Evolutionary conservation across 2,113 vertebrate genomes (phyloP), one percentile per base, ranked within the genome.

Genomic region (Danio rerio): DNA sequence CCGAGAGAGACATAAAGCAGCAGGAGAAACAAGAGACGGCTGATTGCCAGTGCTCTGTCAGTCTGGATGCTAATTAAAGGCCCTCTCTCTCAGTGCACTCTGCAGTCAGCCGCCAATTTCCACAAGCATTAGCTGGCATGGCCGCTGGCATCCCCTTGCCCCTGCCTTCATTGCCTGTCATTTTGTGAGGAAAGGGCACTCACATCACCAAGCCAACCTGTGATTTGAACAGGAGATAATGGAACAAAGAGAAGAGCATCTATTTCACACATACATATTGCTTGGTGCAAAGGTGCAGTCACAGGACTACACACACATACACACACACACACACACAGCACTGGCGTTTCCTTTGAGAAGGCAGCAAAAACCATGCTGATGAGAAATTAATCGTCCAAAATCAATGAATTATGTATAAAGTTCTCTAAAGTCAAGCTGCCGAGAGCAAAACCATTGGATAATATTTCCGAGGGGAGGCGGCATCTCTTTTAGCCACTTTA

Each of bases 221-320:
- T 85, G 88, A 89, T 91, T 90, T 91, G 88, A 87, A 90, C 83
- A 84, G 88, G 88, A 88, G 90, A 88, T 91, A 91, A 91, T 89
- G 87, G 83, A 89, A 86, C 63, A 66, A 82, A 49, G 53, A 81
- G 16, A 66, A 15, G 40, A 84, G 88, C 87, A 88, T 65, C 81
- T 89, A 56, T 72, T 86, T 86, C 75, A 81, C n/a, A 81, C 84
- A 85, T 83, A 80, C 50, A 18, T 9, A 61, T 81, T 15, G 70
- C 81, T 61, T 1, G 56, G 71, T 58, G 31, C 55, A 61, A 82
- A 85, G 86, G 87, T 87, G 81, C 9, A 2, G 75, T 40, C 20
- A 42, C 69, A 18, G 15, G 47, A 42, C 9, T 42, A 42, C 15
- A 53, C 21, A 20, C 13, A 79, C 10, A 55, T 3, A 31, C 31